These are phyloP conservation scores for Callipepla squamata DNA, from an alignment of 2,113 vertebrate species.

Conservation along the genomic window DNA sequence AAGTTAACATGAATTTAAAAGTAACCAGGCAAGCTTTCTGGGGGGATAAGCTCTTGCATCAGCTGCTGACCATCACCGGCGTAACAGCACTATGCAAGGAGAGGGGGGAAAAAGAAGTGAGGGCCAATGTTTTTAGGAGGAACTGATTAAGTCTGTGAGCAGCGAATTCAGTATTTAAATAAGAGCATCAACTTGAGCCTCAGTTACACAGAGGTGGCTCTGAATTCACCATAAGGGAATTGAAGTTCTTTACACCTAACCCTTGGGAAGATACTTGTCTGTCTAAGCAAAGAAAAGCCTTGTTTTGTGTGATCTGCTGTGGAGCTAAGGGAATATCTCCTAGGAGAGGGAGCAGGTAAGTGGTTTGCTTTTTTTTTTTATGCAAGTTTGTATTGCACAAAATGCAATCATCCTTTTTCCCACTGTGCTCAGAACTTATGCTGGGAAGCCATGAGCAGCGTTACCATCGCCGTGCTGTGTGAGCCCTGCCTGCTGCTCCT, in stretches of 20 bases:
- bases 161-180: background rate
- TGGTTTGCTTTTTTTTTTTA: background rate
- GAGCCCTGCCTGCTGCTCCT: background rate
- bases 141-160: background rate
- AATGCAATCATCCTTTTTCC: background rate
- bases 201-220: background rate
- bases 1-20: background rate
- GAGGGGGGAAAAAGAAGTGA: background rate
- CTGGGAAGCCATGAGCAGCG: background rate
- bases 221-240: background rate
- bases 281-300: background rate
- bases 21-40: background rate
- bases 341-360: background rate
- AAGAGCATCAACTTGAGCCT: background rate
- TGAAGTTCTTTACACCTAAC: constrained; percentile 4
- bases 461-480: background rate
- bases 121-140: background rate
- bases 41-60: background rate
- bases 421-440: background rate
- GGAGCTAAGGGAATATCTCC: background rate
- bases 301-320: background rate
- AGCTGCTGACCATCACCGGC: background rate
- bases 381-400: background rate
- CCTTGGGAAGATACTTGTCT: background rate
- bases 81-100: background rate